Percentiles rank a stretch among this genome's conserved stretches.
Evolutionary conservation across 2,888 invertebrate genomes (phyloP).

Genomic region (Gastrophysa polygoni): DNA sequence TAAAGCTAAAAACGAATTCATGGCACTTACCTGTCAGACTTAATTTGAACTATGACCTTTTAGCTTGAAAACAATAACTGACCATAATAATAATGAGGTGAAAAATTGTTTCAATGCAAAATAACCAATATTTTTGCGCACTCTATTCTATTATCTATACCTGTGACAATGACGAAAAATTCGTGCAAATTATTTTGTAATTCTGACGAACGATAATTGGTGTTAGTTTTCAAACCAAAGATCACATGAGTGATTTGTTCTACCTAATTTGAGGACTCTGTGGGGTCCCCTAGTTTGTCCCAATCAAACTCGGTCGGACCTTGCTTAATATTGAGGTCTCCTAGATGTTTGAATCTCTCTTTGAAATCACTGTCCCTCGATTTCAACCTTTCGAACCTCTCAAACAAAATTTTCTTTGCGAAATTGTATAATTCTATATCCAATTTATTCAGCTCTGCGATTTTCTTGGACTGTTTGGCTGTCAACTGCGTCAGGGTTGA

Average conservation of each 20-base stretch:
- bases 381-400: conserved; percentile 81
- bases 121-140: too few species aligned
- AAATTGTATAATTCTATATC: conserved; percentile 94
- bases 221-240: neutral
- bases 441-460: conserved; percentile 82
- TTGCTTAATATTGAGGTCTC: conserved; percentile 75
- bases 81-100: too few species aligned
- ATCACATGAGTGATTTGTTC: neutral
- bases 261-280: conserved; percentile 26
- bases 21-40: conserved; percentile 28
- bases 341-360: conserved; percentile 82
- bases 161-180: too few species aligned
- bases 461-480: conserved; percentile 73
- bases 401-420: conserved; percentile 86
- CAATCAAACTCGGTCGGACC: conserved; percentile 87
- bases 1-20: conserved; percentile 16
- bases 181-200: too few species aligned
- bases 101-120: too few species aligned
- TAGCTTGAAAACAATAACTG: neutral
- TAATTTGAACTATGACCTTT: conserved; percentile 5
- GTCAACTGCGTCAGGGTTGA: conserved; percentile 80
- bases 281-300: conserved; percentile 78
- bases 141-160: too few species aligned
- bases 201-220: too few species aligned
- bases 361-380: conserved; percentile 82